These are phyloP conservation scores for Atherix ibis DNA, from an alignment of 2,888 invertebrate species.

Conservation along the genomic window DNA sequence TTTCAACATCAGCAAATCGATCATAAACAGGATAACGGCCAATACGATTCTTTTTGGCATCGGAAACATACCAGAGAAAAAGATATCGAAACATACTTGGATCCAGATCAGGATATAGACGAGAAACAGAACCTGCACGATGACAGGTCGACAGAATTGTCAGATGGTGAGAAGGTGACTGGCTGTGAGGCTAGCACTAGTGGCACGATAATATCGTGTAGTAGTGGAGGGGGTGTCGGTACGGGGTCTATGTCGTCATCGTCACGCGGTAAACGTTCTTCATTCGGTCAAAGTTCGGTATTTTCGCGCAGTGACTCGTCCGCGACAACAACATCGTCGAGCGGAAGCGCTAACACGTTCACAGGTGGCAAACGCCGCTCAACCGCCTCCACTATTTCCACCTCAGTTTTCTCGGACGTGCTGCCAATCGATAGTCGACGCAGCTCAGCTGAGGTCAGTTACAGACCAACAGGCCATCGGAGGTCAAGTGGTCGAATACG, in stretches of 20 bases:
- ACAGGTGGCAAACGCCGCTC: constrained; percentile 30
- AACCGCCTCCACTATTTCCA: constrained; percentile 29
- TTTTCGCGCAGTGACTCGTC: constrained; percentile 33
- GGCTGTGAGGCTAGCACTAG: neutral
- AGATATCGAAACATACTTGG: too few species aligned
- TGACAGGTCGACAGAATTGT: neutral
- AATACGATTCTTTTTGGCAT: too few species aligned
- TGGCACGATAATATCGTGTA: neutral
- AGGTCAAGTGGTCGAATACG: constrained; percentile 29
- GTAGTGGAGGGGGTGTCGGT: too few species aligned
- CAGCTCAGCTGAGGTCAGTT: constrained; percentile 28
- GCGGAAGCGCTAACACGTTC: constrained; percentile 25
- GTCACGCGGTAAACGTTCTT: constrained; percentile 25
- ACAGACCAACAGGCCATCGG: constrained; percentile 20
- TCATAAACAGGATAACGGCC: constrained; percentile 1
- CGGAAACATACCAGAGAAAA: too few species aligned
- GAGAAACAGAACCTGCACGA: neutral
- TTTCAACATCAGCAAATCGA: constrained; percentile 5
- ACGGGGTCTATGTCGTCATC: constrained; percentile 3
- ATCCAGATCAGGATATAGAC: neutral
- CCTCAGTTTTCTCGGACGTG: constrained; percentile 29
- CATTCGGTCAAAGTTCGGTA: constrained; percentile 16
- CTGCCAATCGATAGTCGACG: constrained; percentile 27
- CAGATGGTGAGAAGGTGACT: neutral
- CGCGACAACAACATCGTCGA: constrained; percentile 29